These are phyloP conservation scores for Micrastur ruficollis DNA, from an alignment of 2,797 vertebrate species.

Conservation along the genomic window DNA sequence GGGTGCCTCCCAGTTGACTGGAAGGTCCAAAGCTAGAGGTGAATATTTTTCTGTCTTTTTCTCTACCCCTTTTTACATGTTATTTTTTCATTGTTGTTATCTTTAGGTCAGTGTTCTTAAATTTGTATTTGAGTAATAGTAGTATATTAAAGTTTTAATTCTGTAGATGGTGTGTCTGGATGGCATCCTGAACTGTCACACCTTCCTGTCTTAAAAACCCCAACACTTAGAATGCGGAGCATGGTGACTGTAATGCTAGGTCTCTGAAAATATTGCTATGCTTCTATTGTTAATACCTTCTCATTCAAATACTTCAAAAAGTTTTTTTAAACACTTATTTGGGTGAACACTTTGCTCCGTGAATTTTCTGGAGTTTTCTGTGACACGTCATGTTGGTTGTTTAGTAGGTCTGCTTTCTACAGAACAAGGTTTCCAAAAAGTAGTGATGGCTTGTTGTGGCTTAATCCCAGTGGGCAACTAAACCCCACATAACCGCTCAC, in stretches of 20 bases:
- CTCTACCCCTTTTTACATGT: fast-evolving
- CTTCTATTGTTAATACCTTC: neutral
- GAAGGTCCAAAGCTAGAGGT: neutral
- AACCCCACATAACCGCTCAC: neutral
- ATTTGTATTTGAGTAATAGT: neutral
- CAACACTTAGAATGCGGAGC: neutral
- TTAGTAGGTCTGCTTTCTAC: neutral
- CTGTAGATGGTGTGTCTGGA: neutral
- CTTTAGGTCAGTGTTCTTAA: neutral
- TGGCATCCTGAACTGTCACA: neutral
- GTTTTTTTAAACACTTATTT: neutral
- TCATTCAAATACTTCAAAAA: neutral
- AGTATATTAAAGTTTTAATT: neutral
- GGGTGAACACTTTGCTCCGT: neutral
- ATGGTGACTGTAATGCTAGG: neutral
- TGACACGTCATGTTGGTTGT: neutral
- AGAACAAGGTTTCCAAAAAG: neutral
- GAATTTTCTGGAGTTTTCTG: neutral
- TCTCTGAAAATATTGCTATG: neutral
- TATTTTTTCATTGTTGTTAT: neutral
- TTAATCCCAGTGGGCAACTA: neutral
- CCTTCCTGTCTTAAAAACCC: neutral
- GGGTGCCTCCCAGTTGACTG: neutral
- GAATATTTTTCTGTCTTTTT: neutral
- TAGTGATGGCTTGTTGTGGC: neutral